Evolutionary conservation across 2,888 invertebrate species (phyloP).

Genomic region (Pollenia labialis): DNA sequence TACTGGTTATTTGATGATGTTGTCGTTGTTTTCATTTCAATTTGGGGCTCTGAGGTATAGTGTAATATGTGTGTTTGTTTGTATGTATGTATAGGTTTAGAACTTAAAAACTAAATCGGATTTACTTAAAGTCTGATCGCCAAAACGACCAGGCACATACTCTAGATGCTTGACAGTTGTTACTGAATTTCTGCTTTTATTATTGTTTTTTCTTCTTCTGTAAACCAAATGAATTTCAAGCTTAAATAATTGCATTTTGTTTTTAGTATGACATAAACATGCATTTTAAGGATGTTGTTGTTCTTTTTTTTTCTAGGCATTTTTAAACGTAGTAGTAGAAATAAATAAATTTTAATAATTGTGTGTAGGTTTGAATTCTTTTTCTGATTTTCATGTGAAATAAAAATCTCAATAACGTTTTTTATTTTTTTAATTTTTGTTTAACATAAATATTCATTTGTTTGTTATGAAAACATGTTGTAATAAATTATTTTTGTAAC

Average conservation of each 20-base stretch:
- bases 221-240: conserved; percentile 56
- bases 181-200: conserved; percentile 24
- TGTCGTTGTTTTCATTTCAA: conserved; percentile 40
- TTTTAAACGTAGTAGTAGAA: conserved; percentile 37
- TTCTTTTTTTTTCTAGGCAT: conserved; percentile 37
- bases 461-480: conserved; percentile 65
- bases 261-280: conserved; percentile 71
- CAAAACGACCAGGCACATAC: conserved; percentile 34
- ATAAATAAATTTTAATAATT: conserved; percentile 57
- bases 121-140: conserved; percentile 56
- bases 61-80: not conserved
- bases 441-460: conserved; percentile 60
- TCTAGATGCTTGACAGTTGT: conserved; percentile 58
- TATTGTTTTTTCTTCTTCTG: not conserved
- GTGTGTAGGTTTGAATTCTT: conserved; percentile 59
- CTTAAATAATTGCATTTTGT: conserved; percentile 72
- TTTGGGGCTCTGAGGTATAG: conserved; percentile 38
- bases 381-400: conserved; percentile 43
- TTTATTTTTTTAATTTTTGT: conserved; percentile 2
- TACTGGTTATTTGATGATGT: conserved; percentile 34
- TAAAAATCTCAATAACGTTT: conserved; percentile 16
- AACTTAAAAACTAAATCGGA: conserved; percentile 68
- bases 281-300: conserved; percentile 68
- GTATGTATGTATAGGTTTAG: not conserved
- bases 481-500: conserved; percentile 62